Percentiles rank a stretch among this genome's conserved stretches.
phyloP scores from a whole-genome alignment of 2,888 invertebrate species.

The Idaea straminata region DNA sequence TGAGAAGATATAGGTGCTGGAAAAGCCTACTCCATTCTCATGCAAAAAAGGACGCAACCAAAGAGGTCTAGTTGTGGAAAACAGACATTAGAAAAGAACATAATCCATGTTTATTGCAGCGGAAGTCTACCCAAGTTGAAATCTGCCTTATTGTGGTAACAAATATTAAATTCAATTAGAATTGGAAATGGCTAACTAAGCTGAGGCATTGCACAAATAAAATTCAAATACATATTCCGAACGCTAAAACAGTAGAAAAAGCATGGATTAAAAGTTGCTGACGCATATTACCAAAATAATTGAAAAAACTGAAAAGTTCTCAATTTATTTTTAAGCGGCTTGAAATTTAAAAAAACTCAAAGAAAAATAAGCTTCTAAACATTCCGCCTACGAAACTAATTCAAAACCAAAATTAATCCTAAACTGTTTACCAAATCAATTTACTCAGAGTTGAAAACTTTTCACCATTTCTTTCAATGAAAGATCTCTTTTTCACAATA shows the following conservation, averaged over 20 bases:
- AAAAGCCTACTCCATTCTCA: too few relatives aligned
- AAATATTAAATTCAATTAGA: too few relatives aligned
- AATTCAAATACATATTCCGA: too few relatives aligned
- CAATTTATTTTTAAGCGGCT: not conserved
- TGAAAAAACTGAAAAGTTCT: not conserved
- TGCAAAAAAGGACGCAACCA: too few relatives aligned
- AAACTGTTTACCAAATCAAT: slow-evolving; percentile 48
- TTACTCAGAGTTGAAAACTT: slow-evolving; percentile 44
- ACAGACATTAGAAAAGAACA: too few relatives aligned
- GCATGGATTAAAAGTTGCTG: not conserved
- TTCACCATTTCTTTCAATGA: slow-evolving; percentile 62
- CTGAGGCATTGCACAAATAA: too few relatives aligned
- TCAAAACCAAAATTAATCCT: slow-evolving; percentile 44
- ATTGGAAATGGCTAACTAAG: too few relatives aligned
- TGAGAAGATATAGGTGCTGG: too few relatives aligned
- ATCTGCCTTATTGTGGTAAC: too few relatives aligned
- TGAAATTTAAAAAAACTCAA: not conserved
- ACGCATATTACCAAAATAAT: not conserved
- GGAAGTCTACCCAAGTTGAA: too few relatives aligned
- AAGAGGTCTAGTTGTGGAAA: too few relatives aligned
- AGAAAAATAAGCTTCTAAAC: slow-evolving; percentile 14
- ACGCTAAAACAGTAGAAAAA: not conserved
- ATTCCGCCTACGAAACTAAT: slow-evolving; percentile 9
- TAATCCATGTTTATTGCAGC: too few relatives aligned
- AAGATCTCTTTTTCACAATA: slow-evolving; percentile 54